These are phyloP conservation scores for Idaea dimidiata DNA, from an alignment of 2,888 invertebrate genomes.

Conservation along the genomic window DNA sequence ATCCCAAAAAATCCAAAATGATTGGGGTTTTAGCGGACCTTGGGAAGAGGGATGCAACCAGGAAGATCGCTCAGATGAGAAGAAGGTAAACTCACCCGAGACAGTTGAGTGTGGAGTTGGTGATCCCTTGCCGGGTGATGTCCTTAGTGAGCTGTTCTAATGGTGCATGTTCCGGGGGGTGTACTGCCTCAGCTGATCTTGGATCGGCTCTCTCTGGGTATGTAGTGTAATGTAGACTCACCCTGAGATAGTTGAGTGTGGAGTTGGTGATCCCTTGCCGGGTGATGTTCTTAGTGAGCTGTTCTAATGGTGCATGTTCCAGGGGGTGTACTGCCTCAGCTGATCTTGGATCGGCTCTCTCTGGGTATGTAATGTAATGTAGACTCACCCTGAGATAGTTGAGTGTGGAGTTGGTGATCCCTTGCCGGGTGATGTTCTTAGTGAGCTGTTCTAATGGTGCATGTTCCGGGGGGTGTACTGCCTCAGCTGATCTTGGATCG, in stretches of 20 bases:
- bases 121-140: slow-evolving; percentile 98
- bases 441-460: slow-evolving; percentile 95
- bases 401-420: slow-evolving; percentile 97
- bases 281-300: slow-evolving; percentile 98
- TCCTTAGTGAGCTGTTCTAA: slow-evolving; percentile 98
- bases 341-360: slow-evolving; percentile 96
- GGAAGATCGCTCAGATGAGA: too few relatives aligned
- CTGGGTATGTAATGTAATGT: slow-evolving; percentile 93
- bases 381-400: slow-evolving; percentile 96
- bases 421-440: slow-evolving; percentile 98
- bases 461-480: slow-evolving; percentile 90
- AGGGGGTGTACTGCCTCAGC: slow-evolving; percentile 87
- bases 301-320: slow-evolving; percentile 95
- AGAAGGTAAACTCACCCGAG: slow-evolving; percentile 91
- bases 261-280: slow-evolving; percentile 98
- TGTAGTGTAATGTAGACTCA: slow-evolving; percentile 89
- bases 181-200: too few relatives aligned
- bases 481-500: too few relatives aligned
- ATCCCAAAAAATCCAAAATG: too few relatives aligned
- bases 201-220: too few relatives aligned
- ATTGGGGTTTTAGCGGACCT: too few relatives aligned
- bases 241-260: slow-evolving; percentile 98
- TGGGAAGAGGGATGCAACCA: too few relatives aligned
- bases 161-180: slow-evolving; percentile 90
- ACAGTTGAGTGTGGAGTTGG: slow-evolving; percentile 98